Conservation (phyloP, 2,113 vertebrate species). For the Lonchura striata region DNA sequence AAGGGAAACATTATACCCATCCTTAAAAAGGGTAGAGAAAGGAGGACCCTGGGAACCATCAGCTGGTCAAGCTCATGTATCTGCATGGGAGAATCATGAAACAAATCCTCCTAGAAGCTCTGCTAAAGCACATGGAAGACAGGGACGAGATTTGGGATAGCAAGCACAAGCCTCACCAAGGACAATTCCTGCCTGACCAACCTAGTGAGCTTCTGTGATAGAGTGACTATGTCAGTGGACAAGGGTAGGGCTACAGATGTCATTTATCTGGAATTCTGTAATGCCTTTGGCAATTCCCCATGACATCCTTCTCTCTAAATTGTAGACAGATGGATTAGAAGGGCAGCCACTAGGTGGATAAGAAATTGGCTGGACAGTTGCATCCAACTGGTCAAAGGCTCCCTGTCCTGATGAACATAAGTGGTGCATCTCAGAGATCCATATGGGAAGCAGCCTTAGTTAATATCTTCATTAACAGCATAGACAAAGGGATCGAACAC, state of each 20-base stretch:
- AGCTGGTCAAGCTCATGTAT: neutral
- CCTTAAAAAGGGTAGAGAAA: neutral
- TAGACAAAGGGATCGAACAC: fast-evolving
- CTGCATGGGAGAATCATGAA: neutral
- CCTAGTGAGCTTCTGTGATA: neutral
- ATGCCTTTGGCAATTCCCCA: neutral
- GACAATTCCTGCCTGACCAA: neutral
- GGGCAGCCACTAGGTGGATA: neutral
- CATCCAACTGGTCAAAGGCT: neutral
- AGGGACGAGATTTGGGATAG: fast-evolving
- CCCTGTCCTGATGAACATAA: neutral
- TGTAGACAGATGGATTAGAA: neutral
- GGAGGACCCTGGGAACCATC: too few relatives aligned
- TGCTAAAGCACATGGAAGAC: neutral
- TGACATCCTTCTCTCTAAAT: neutral
- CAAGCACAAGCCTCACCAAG: neutral
- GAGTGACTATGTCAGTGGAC: too few relatives aligned
- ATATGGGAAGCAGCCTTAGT: fast-evolving
- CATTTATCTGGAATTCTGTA: neutral
- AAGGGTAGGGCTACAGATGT: neutral
- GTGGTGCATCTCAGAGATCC: neutral
- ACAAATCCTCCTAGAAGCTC: neutral
- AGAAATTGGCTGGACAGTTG: neutral
- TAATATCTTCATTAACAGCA: too few relatives aligned
- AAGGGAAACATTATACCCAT: neutral